Conservation (phyloP, 2,113 vertebrate species). For the Sphaerodactylus townsendi region DNA sequence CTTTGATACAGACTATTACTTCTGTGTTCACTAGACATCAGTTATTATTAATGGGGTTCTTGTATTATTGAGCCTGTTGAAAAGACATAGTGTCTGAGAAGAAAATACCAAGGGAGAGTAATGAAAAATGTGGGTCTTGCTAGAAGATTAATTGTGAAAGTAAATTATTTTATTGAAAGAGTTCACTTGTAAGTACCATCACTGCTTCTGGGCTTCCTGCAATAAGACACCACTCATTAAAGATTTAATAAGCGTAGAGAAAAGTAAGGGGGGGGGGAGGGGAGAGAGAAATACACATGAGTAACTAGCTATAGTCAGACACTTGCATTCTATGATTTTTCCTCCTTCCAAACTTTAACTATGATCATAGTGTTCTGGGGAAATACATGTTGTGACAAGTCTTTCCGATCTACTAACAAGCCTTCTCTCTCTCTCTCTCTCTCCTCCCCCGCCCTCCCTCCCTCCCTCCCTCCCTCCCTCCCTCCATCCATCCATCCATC, state of each 20-base stretch:
- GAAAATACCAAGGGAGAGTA: slow-evolving; percentile 2
- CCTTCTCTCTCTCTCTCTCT: too few relatives aligned
- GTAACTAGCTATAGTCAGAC: background rate
- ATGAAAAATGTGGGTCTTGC: background rate
- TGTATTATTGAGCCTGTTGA: background rate
- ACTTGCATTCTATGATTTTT: background rate
- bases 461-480: too few relatives aligned
- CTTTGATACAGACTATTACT: background rate
- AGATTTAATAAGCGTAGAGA: background rate
- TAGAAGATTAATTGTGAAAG: slow-evolving; percentile 1
- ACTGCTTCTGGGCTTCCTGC: background rate
- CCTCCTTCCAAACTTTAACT: background rate
- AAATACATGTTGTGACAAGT: background rate
- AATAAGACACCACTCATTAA: slow-evolving; percentile 22
- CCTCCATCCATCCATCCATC: too few relatives aligned
- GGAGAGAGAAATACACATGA: background rate
- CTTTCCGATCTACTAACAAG: too few relatives aligned
- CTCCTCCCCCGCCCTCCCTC: too few relatives aligned
- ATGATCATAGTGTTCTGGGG: background rate
- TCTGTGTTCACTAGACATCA: background rate
- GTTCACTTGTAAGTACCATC: background rate
- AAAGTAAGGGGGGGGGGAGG: too few relatives aligned
- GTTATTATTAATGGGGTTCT: slow-evolving; percentile 18
- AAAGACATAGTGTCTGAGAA: background rate
- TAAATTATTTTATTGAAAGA: slow-evolving; percentile 5